Conservation (phyloP, 2,797 vertebrate genomes). For the Dendrocincla fuliginosa region DNA sequence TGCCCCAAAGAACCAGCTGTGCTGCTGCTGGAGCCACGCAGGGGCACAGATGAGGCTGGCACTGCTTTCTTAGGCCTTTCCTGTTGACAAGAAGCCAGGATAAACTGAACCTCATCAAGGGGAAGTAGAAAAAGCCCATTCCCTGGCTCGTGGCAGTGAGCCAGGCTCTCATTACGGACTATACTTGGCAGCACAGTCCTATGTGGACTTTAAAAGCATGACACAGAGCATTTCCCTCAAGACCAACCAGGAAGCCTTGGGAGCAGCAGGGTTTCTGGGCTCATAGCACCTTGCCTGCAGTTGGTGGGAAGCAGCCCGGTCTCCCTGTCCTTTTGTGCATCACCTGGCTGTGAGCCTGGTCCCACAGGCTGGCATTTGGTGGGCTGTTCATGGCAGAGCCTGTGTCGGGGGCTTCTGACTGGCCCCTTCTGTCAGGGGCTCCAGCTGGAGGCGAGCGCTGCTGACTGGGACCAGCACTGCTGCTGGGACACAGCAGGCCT, state of each 20-base stretch:
- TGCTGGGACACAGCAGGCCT: background rate
- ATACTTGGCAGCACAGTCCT: background rate
- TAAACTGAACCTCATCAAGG: background rate
- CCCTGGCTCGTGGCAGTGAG: accelerated
- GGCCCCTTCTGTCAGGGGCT: too few relatives aligned
- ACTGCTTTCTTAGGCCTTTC: constrained; percentile 1
- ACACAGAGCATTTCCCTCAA: background rate
- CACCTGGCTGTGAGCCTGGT: background rate
- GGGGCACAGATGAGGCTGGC: background rate
- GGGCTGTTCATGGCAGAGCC: background rate
- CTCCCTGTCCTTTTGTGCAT: background rate
- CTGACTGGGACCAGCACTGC: background rate
- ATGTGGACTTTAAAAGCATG: background rate
- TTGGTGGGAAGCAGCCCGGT: background rate
- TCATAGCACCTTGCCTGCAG: background rate
- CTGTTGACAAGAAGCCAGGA: background rate
- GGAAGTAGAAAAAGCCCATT: background rate
- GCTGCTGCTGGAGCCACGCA: background rate
- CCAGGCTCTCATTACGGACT: background rate
- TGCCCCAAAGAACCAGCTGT: accelerated
- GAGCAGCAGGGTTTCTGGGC: background rate
- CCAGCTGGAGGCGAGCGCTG: background rate
- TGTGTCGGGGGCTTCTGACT: background rate
- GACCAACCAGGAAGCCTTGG: background rate
- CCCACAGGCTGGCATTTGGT: background rate